These are phyloP conservation scores for Elgaria multicarinata DNA, from an alignment of 2,113 vertebrate species.

Conservation along the genomic window DNA sequence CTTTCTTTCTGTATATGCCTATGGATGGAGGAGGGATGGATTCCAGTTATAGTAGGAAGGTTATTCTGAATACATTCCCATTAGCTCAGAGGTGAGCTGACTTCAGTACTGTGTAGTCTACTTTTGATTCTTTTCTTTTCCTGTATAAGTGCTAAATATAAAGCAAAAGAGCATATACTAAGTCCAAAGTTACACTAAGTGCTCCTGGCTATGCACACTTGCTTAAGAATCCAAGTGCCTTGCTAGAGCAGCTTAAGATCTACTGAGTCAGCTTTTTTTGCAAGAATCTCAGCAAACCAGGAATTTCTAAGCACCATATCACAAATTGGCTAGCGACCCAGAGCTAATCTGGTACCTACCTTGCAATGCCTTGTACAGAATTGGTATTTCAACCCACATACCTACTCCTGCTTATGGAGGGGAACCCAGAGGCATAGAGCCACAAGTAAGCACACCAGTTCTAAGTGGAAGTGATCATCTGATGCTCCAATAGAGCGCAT, in stretches of 20 bases:
- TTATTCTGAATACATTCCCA: not conserved
- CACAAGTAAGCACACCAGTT: not conserved
- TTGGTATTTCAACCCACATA: not conserved
- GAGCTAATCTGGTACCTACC: not conserved
- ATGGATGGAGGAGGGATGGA: not conserved
- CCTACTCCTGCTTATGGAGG: not conserved
- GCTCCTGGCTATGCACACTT: not conserved
- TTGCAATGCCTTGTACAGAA: not conserved
- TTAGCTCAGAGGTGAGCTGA: not conserved
- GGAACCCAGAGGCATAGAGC: not conserved
- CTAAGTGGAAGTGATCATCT: not conserved
- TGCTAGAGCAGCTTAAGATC: not conserved
- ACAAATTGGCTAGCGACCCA: not conserved
- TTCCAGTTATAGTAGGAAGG: not conserved
- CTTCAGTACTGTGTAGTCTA: not conserved
- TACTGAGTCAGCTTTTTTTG: not conserved
- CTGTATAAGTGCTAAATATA: not conserved
- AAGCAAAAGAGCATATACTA: not conserved
- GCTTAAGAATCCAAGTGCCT: not conserved
- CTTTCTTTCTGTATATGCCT: not conserved
- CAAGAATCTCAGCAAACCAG: not conserved
- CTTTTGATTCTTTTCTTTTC: not conserved
- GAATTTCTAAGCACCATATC: not conserved
- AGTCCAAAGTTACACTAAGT: too few relatives aligned
- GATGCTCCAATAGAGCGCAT: too few relatives aligned